phyloP scores from a whole-genome alignment of 2,888 invertebrate species.

The Shargacucullia verbasci region DNA sequence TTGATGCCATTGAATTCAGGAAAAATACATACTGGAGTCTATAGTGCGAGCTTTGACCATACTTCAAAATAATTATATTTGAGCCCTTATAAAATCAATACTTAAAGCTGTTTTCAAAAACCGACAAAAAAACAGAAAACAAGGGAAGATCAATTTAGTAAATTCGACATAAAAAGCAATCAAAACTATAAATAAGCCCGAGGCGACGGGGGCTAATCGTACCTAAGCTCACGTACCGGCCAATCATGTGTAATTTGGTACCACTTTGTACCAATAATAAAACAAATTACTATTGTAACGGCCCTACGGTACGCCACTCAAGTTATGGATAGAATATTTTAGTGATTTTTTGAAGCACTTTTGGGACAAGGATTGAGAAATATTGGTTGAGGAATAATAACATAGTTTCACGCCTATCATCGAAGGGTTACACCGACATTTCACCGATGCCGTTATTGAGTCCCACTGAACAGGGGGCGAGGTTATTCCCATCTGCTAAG shows the following conservation, averaged over 20 bases:
- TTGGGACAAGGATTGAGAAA: not conserved
- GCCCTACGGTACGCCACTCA: constrained; percentile 37
- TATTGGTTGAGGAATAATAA: too few relatives aligned
- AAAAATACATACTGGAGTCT: too few relatives aligned
- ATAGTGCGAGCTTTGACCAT: too few relatives aligned
- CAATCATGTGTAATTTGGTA: constrained; percentile 85
- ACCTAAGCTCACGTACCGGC: constrained; percentile 59
- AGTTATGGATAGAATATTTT: constrained; percentile 18
- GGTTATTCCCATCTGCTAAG: too few relatives aligned
- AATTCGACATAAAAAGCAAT: constrained; percentile 59
- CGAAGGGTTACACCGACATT: too few relatives aligned
- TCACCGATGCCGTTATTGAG: too few relatives aligned
- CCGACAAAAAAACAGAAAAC: constrained; percentile 35
- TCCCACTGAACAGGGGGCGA: too few relatives aligned
- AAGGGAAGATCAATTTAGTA: constrained; percentile 53
- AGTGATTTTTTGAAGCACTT: not conserved
- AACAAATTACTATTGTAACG: constrained; percentile 77
- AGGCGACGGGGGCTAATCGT: constrained; percentile 58
- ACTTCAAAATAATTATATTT: too few relatives aligned
- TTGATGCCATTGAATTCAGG: too few relatives aligned
- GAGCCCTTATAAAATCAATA: too few relatives aligned
- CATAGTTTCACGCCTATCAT: too few relatives aligned
- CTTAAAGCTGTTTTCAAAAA: constrained; percentile 13
- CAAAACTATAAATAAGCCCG: constrained; percentile 68
- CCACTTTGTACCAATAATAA: constrained; percentile 86